phyloP scores from a whole-genome alignment of 2,113 vertebrate genomes.

The Gallinago paraguaiae region DNA sequence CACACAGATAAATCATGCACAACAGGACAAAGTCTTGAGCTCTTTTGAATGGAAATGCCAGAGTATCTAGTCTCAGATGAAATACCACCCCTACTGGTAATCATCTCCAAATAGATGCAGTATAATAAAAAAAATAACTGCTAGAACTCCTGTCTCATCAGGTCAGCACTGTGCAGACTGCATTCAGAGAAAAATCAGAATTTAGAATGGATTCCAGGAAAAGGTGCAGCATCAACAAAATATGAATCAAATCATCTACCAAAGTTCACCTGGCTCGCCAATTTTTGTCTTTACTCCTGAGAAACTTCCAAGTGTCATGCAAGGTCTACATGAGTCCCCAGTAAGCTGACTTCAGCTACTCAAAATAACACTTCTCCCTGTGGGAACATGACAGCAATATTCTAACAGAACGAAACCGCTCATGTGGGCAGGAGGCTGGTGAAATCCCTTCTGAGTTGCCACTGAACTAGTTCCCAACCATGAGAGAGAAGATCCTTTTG shows the following conservation, averaged over 20 bases:
- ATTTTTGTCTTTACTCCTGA: not conserved
- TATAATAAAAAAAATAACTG: not conserved
- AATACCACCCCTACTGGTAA: not conserved
- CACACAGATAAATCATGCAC: not conserved
- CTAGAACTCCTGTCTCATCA: not conserved
- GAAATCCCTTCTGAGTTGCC: rapidly evolving
- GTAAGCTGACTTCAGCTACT: not conserved
- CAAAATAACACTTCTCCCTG: not conserved
- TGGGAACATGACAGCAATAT: not conserved
- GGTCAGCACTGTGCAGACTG: not conserved
- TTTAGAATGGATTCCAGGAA: not conserved
- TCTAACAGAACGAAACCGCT: not conserved
- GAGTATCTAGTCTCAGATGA: not conserved
- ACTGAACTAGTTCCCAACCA: not conserved
- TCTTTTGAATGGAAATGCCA: not conserved
- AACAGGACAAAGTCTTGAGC: not conserved
- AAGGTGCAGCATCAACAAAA: not conserved
- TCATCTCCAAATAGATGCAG: not conserved
- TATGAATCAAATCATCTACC: not conserved
- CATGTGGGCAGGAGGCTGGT: not conserved
- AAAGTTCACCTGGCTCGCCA: not conserved
- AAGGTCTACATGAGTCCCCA: not conserved
- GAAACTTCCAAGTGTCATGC: not conserved
- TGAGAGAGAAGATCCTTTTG: not conserved
- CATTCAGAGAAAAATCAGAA: not conserved